Evolutionary conservation across 2,888 invertebrate genomes (phyloP).

Genomic region (Drosophila falleni): DNA sequence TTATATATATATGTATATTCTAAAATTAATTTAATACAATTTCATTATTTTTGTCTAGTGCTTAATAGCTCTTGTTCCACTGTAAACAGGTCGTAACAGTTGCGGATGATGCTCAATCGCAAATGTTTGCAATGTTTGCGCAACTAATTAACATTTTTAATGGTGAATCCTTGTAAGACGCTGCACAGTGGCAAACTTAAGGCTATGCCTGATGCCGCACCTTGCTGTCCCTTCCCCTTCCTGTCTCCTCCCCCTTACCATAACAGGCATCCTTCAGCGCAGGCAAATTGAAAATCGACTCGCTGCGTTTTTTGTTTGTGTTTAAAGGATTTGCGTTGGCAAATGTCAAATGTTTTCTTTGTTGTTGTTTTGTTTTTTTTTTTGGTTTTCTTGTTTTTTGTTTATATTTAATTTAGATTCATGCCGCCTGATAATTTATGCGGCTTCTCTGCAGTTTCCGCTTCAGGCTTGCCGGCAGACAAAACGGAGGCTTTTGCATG

Average conservation of each 20-base stretch:
- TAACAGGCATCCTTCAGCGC: conserved; percentile 2
- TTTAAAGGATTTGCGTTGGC: conserved; percentile 73
- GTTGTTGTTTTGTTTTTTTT: conserved; percentile 28
- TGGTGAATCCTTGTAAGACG: conserved; percentile 84
- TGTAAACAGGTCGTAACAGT: conserved; percentile 41
- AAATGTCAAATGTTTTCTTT: conserved; percentile 70
- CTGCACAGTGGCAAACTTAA: conserved; percentile 38
- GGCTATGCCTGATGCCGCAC: conserved; percentile 3
- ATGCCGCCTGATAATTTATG: conserved; percentile 71
- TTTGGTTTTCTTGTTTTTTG: conserved; percentile 31
- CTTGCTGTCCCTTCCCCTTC: neutral
- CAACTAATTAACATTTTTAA: conserved; percentile 85
- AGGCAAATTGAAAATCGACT: conserved; percentile 52
- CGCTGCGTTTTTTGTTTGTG: conserved; percentile 47
- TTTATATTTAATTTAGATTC: conserved; percentile 79
- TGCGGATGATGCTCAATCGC: conserved; percentile 57
- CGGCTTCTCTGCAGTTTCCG: conserved; percentile 63
- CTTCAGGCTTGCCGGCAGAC: conserved; percentile 9
- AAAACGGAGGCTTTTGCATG: conserved; percentile 31
- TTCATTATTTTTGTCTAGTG: neutral
- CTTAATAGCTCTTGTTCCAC: conserved; percentile 24
- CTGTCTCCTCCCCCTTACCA: neutral
- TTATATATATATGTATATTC: too few relatives aligned
- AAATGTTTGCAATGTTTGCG: conserved; percentile 72
- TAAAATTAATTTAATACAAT: neutral